Conservation (phyloP, 2,113 vertebrate species). For the Myrmecobius fasciatus region DNA sequence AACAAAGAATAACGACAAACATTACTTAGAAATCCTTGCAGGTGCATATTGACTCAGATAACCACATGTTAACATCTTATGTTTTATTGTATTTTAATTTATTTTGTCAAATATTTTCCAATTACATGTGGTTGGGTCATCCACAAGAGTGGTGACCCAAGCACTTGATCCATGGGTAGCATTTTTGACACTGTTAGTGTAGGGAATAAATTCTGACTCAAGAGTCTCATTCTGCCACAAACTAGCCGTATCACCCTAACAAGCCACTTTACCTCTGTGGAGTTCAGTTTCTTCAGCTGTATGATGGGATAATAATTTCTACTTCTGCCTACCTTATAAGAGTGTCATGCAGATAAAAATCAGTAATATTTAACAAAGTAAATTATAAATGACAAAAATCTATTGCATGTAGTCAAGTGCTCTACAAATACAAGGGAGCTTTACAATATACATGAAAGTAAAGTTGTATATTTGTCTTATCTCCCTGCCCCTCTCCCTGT, state of each 20-base stretch:
- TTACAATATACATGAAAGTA: background rate
- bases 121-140: background rate
- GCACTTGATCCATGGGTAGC: background rate
- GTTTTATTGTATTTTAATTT: background rate
- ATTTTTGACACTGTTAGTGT: background rate
- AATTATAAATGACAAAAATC: background rate
- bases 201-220: background rate
- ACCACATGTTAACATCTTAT: background rate
- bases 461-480: conserved; percentile 14
- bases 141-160: background rate
- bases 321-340: background rate
- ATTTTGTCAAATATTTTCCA: background rate
- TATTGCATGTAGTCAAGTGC: background rate
- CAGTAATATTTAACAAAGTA: background rate
- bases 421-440: background rate
- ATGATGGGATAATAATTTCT: background rate
- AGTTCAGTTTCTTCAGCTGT: background rate
- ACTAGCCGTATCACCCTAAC: background rate
- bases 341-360: background rate
- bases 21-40: conserved; percentile 81
- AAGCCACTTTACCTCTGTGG: background rate
- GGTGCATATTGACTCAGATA: background rate
- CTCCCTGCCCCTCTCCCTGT: conserved; percentile 40
- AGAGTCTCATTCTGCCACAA: background rate
- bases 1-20: conserved; percentile 64